Conservation (phyloP, 1,140 invertebrate species). For the Pseudomyrmex pallidus region DNA sequence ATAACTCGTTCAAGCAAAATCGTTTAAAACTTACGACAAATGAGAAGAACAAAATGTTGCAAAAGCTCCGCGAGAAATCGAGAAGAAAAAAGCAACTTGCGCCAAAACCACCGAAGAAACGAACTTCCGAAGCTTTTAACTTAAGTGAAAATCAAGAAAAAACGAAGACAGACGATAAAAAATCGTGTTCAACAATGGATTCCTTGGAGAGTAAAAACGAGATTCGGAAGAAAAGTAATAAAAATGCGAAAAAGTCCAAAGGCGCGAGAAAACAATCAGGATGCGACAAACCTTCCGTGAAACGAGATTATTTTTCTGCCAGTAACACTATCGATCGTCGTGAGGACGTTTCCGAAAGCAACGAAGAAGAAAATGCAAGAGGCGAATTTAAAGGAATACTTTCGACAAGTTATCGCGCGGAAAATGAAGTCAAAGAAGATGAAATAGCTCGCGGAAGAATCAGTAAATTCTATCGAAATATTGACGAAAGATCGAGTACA, state of each 20-base stretch:
- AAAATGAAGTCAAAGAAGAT: background rate
- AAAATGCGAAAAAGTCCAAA: background rate
- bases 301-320: background rate
- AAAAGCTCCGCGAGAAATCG: constrained; percentile 66
- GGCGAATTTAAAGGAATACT: constrained; percentile 12
- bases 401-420: background rate
- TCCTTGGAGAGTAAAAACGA: background rate
- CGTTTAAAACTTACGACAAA: constrained; percentile 14
- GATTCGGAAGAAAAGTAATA: background rate
- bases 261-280: background rate
- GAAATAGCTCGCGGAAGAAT: background rate
- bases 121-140: background rate
- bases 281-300: background rate
- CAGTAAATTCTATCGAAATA: constrained; percentile 16
- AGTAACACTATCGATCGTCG: background rate
- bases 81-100: constrained; percentile 63
- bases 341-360: background rate
- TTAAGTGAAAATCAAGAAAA: background rate
- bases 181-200: background rate
- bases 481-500: background rate
- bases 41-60: constrained; percentile 53
- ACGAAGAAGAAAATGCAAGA: background rate
- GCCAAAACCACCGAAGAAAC: constrained; percentile 53
- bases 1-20: constrained; percentile 4
- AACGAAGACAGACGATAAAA: background rate